Evolutionary conservation across 2,888 invertebrate genomes (phyloP), one percentile per base, ranked within the genome.

Genomic region (Drosophila parthenogenetica): DNA sequence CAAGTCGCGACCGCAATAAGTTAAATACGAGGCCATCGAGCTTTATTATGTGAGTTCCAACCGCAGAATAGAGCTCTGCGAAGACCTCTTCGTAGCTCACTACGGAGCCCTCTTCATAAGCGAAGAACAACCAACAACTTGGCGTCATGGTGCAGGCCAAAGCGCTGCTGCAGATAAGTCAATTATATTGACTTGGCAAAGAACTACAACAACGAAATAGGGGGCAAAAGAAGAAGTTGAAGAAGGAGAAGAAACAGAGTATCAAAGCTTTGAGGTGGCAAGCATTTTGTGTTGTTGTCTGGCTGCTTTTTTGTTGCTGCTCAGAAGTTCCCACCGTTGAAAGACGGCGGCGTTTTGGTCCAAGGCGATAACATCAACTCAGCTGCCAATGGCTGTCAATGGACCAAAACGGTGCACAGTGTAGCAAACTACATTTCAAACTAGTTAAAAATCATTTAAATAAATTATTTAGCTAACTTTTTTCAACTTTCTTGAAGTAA

Each of bases 161-260:
- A 57, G 66, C 79, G 67, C 67, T 77, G 66, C 77, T 69, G 81
- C 77, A 66, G 67, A 84, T 84, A 87, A 84, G 84, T 84, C 85
- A 84, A 87, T 84, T 84, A 87, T 84, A 84, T 87, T 84, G 87
- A 84, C 85, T 70, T 73, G 86, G 80, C 81, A 83, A 73, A 79
- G 69, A 73, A 54, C 57, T 37, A 55, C 58, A 58, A 59, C 51
- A 40, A 45, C 73, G 49, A 45, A 13, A 35, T 35, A 13, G 13
- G 35, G 35, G 13, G 35, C 10, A 14, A 4, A 42, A 40, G 29
- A 29, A 46, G 46, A 8, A 29, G 29, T 25, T n/a, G 45, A 3
- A 7, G 11, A 22, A 10, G 19, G 1, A 17, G 13, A n/a, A 49
- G 29, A 29, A 17, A 35, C 60, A 60, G 25, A n/a, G 60, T 53